Evolutionary conservation across 1,140 invertebrate genomes (phyloP).

Genomic region (Scaptomyza hsui): DNA sequence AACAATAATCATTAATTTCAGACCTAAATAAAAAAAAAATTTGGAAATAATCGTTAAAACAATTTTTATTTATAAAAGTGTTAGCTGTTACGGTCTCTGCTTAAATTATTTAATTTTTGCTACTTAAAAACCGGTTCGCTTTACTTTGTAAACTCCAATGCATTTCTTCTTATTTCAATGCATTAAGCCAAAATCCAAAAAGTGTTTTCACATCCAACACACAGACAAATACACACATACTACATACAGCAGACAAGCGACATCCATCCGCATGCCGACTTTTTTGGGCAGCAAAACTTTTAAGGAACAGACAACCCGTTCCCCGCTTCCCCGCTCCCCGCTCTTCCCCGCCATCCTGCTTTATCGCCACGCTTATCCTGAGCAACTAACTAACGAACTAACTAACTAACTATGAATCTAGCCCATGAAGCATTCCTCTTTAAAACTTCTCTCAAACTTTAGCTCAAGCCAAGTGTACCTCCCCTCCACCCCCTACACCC

Average conservation of each 20-base stretch:
- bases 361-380: not conserved
- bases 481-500: not conserved
- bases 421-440: constrained; percentile 79
- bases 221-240: too few species aligned
- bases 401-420: constrained; percentile 76
- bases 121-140: too few species aligned
- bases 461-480: constrained; percentile 38
- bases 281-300: constrained; percentile 11
- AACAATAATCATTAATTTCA: too few species aligned
- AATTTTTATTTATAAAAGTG: too few species aligned
- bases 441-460: constrained; percentile 72
- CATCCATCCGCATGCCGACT: not conserved
- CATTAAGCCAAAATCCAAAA: too few species aligned
- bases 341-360: not conserved
- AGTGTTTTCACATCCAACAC: too few species aligned
- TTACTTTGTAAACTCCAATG: too few species aligned
- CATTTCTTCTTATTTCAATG: too few species aligned
- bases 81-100: too few species aligned
- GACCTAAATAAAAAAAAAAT: too few species aligned
- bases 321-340: not conserved
- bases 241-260: constrained; percentile 14
- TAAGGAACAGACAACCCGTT: not conserved
- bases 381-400: constrained; percentile 64
- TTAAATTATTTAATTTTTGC: too few species aligned
- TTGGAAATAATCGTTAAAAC: too few species aligned